Conservation (phyloP, 2,797 vertebrate genomes). For the Microchirus variegatus region DNA sequence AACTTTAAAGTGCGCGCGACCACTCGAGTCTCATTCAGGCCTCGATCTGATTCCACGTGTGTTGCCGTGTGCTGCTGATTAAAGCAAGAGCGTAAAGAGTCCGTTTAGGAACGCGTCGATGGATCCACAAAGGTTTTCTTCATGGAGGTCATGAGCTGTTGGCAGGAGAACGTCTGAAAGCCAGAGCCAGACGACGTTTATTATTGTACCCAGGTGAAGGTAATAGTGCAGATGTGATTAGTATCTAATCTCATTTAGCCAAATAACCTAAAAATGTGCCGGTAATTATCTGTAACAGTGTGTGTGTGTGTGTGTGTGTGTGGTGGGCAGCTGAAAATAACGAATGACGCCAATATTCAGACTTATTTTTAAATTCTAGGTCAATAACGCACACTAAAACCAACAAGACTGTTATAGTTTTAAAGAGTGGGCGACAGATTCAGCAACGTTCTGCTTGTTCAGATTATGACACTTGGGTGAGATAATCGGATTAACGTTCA, state of each 20-base stretch:
- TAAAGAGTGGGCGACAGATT: not conserved
- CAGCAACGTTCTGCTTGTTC: not conserved
- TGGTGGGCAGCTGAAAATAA: not conserved
- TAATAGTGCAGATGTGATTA: conserved; percentile 20
- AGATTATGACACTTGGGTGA: conserved; percentile 4
- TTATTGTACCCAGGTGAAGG: too few relatives aligned
- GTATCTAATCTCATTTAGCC: conserved; percentile 18
- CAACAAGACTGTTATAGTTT: too few relatives aligned
- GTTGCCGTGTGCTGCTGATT: conserved; percentile 63
- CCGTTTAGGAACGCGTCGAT: conserved; percentile 38
- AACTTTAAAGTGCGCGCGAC: conserved; percentile 49
- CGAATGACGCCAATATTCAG: not conserved
- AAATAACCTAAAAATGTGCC: conserved; percentile 2
- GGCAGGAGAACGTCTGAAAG: conserved; percentile 1
- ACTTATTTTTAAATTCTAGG: too few relatives aligned
- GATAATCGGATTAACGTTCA: conserved; percentile 1
- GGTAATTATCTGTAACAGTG: not conserved
- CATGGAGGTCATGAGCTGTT: conserved; percentile 42
- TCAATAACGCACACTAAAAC: too few relatives aligned
- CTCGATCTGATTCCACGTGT: conserved; percentile 43
- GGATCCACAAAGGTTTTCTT: conserved; percentile 60
- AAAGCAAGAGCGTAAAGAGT: conserved; percentile 40
- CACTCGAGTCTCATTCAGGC: conserved; percentile 46
- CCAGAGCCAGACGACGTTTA: too few relatives aligned
- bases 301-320: too few relatives aligned